Evolutionary conservation across 2,113 vertebrate genomes (phyloP).

Genomic region (Tauraco erythrolophus): DNA sequence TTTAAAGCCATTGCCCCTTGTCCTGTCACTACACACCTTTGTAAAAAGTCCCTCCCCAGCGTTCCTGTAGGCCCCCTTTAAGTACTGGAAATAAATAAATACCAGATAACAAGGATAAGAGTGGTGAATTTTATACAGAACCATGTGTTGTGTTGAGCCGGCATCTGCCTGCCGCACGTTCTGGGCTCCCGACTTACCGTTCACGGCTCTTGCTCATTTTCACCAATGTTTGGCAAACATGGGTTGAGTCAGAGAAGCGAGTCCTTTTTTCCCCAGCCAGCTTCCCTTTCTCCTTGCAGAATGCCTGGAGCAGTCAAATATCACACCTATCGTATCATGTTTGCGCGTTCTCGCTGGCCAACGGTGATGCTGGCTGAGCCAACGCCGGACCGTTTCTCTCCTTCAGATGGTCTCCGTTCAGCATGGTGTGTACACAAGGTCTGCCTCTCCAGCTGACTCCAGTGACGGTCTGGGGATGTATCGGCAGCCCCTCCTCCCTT

Average conservation of each 20-base stretch:
- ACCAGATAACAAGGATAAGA: neutral
- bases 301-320: neutral
- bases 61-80: too few relatives aligned
- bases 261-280: neutral
- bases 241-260: neutral
- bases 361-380: rapidly evolving
- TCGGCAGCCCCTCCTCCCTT: too few relatives aligned
- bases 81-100: too few relatives aligned
- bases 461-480: neutral
- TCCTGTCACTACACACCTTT: too few relatives aligned
- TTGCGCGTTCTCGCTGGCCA: rapidly evolving
- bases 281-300: neutral
- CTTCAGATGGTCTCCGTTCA: neutral
- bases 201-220: neutral
- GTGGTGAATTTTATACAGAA: neutral
- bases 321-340: rapidly evolving
- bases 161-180: rapidly evolving
- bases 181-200: neutral
- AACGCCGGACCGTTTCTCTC: neutral
- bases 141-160: neutral
- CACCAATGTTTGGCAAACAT: constrained; percentile 11
- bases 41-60: too few relatives aligned
- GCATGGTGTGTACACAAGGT: neutral
- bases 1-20: too few relatives aligned
- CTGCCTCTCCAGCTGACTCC: neutral